Percentiles rank a stretch among this genome's conserved stretches.
These are phyloP conservation scores for Ictidomys tridecemlineatus DNA, from an alignment of 2,113 vertebrate species.

Conservation along the genomic window DNA sequence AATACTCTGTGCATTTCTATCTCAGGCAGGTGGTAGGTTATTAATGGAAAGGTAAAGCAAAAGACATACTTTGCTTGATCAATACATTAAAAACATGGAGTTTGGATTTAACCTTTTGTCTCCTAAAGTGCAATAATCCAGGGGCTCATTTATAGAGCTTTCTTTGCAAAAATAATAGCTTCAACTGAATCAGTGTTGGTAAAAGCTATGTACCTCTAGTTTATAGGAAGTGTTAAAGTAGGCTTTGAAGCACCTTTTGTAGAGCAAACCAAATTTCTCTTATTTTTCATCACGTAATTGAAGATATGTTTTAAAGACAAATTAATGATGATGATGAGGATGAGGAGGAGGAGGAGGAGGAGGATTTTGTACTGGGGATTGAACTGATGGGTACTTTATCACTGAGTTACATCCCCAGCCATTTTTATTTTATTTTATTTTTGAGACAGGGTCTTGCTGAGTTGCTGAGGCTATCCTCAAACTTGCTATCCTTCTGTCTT, in stretches of 20 bases:
- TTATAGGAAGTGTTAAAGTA: constrained; percentile 28
- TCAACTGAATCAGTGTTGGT: not conserved
- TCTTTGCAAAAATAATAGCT: not conserved
- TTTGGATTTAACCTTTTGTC: not conserved
- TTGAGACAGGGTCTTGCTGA: too few relatives aligned
- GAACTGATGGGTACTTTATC: too few relatives aligned
- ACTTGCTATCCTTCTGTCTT: too few relatives aligned
- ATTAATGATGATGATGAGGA: not conserved
- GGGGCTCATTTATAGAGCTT: not conserved
- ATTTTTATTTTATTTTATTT: too few relatives aligned
- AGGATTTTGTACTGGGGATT: too few relatives aligned
- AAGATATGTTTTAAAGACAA: not conserved
- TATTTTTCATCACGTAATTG: not conserved
- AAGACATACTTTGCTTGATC: not conserved
- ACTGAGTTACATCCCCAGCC: too few relatives aligned
- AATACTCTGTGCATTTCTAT: not conserved
- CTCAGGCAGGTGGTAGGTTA: not conserved
- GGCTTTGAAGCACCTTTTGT: not conserved
- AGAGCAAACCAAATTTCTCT: constrained; percentile 29
- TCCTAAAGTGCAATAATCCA: constrained; percentile 24
- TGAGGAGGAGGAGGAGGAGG: too few relatives aligned
- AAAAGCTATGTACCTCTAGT: not conserved
- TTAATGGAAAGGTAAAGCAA: not conserved
- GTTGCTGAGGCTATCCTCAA: too few relatives aligned
- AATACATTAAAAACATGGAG: not conserved